phyloP scores from a whole-genome alignment of 37 sponge, comb jelly and placozoan genomes.

The Petrosia ficiformis region DNA sequence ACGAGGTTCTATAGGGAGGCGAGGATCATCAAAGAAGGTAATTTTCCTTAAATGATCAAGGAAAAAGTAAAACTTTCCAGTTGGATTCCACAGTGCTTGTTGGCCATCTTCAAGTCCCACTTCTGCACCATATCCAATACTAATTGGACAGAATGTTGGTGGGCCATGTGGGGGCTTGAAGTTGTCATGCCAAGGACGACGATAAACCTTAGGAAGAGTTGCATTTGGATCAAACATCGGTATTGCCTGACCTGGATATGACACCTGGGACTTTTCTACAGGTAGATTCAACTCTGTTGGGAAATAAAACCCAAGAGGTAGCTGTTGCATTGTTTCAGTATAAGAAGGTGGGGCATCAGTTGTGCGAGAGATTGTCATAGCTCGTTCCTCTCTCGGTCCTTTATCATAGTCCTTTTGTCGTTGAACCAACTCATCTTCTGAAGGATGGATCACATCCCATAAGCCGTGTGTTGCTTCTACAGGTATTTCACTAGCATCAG shows the following conservation, averaged over 20 bases:
- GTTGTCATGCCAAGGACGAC: constrained; percentile 53
- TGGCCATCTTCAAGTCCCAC: constrained; percentile 36
- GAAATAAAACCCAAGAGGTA: constrained; percentile 23
- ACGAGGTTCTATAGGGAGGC: constrained; percentile 19
- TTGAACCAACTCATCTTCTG: constrained; percentile 16
- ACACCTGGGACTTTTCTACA: not conserved
- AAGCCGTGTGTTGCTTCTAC: constrained; percentile 15
- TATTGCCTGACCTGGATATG: constrained; percentile 14
- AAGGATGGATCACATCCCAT: constrained; percentile 44
- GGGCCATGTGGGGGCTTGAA: constrained; percentile 71
- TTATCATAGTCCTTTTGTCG: not conserved
- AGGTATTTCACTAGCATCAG: not conserved
- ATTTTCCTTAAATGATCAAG: constrained; percentile 42
- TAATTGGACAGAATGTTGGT: constrained; percentile 37
- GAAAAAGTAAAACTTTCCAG: constrained; percentile 36
- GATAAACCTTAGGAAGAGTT: constrained; percentile 35
- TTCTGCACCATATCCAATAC: constrained; percentile 71
- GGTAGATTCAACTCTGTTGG: constrained; percentile 11
- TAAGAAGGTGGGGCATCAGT: constrained; percentile 22
- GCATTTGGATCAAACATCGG: constrained; percentile 58
- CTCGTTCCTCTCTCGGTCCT: not conserved
- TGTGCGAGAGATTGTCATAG: not conserved
- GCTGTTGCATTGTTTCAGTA: constrained; percentile 9
- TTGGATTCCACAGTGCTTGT: constrained; percentile 69
- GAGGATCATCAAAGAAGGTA: constrained; percentile 54